These are phyloP conservation scores for Calonectris borealis DNA, from an alignment of 2,113 vertebrate genomes.

Conservation along the genomic window DNA sequence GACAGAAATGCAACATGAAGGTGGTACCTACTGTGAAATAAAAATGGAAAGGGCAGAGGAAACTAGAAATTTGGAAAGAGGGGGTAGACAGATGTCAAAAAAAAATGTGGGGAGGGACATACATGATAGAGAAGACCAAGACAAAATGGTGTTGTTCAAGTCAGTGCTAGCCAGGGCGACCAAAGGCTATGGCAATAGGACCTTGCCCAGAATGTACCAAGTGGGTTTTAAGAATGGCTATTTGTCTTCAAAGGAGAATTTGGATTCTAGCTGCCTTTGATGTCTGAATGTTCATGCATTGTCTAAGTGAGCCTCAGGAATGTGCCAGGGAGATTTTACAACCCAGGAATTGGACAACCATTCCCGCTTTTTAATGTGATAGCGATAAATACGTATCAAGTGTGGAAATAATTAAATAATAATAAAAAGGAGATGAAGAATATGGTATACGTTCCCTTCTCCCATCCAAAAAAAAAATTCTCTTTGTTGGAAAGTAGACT, in stretches of 20 bases:
- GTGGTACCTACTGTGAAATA: not conserved
- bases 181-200: not conserved
- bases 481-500: not conserved
- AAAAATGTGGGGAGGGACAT: not conserved
- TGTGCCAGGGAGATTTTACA: not conserved
- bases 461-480: not conserved
- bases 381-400: not conserved
- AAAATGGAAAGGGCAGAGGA: not conserved
- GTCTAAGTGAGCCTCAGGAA: not conserved
- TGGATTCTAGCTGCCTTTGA: not conserved
- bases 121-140: not conserved
- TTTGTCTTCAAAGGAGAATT: not conserved
- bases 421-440: constrained; percentile 31
- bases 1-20: not conserved
- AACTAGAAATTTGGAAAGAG: not conserved
- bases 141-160: not conserved
- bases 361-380: not conserved
- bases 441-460: not conserved
- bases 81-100: rapidly evolving
- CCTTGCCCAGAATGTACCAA: not conserved
- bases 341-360: not conserved
- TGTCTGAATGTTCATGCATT: not conserved
- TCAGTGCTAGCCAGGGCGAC: not conserved
- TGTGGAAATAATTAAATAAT: constrained; percentile 8
- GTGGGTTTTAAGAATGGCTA: not conserved